Percentiles rank a stretch among this genome's conserved stretches.
Evolutionary conservation across 2,888 invertebrate species (phyloP).

Genomic region (Silvanus unidentatus): DNA sequence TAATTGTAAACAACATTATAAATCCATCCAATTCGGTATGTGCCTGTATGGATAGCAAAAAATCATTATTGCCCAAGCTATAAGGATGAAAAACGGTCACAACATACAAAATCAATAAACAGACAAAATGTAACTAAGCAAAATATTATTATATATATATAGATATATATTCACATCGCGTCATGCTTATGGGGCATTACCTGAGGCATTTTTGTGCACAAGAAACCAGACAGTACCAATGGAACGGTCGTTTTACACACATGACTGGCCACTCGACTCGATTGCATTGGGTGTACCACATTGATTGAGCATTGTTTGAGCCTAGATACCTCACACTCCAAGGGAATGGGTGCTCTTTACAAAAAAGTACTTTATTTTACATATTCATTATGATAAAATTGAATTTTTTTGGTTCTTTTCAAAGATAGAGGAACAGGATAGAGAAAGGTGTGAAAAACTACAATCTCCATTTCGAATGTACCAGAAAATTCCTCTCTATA

Average conservation of each 20-base stretch:
- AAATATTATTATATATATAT: slow-evolving; percentile 26
- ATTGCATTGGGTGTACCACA: slow-evolving; percentile 36
- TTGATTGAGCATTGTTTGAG: slow-evolving; percentile 37
- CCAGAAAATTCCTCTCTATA: no score
- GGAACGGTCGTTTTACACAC: slow-evolving; percentile 37
- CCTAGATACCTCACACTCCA: slow-evolving; percentile 40
- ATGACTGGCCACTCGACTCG: slow-evolving; percentile 35
- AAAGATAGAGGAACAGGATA: slow-evolving; percentile 13
- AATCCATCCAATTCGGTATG: no score
- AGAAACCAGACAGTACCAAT: slow-evolving; percentile 42
- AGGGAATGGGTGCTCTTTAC: slow-evolving; percentile 42
- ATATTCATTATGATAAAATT: slow-evolving; percentile 19
- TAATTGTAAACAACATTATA: no score
- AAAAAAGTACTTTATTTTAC: slow-evolving; percentile 40
- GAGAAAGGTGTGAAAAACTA: slow-evolving; percentile 6
- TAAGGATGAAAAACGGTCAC: no score
- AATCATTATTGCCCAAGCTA: no score
- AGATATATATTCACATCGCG: slow-evolving; percentile 30
- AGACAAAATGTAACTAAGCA: slow-evolving; percentile 38
- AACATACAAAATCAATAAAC: slow-evolving; percentile 3
- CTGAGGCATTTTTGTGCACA: slow-evolving; percentile 40
- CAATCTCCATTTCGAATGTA: no score
- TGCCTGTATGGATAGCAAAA: no score
- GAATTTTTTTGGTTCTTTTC: slow-evolving; percentile 9
- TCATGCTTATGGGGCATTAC: slow-evolving; percentile 43